A percentile compares a stretch with the other conserved stretches of the same genome.
phyloP scores from a whole-genome alignment of 2,888 invertebrate genomes.

The Megamerina dolium region DNA sequence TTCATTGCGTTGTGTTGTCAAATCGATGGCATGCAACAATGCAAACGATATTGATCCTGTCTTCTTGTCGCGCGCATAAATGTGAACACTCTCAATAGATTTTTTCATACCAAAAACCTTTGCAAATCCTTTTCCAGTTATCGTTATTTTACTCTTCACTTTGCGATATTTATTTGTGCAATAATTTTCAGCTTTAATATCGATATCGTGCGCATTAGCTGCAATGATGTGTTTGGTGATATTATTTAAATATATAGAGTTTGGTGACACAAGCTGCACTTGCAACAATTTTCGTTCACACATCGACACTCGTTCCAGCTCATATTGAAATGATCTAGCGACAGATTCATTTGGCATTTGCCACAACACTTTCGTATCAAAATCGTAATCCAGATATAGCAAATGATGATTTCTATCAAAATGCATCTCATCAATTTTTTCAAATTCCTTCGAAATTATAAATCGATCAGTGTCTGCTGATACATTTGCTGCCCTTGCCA shows the following conservation, averaged over 20 bases:
- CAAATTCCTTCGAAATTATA: neutral
- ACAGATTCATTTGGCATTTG: constrained; percentile 14
- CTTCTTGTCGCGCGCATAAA: constrained; percentile 11
- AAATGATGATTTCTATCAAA: constrained; percentile 17
- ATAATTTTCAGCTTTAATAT: constrained; percentile 32
- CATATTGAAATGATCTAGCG: constrained; percentile 19
- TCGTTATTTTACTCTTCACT: constrained; percentile 30
- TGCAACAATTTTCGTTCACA: constrained; percentile 27
- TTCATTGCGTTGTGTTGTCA: constrained; percentile 26
- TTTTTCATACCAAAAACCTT: constrained; percentile 33
- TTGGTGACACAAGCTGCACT: constrained; percentile 18
- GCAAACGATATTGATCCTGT: constrained; percentile 25
- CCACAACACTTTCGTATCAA: constrained; percentile 22
- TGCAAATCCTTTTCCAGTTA: constrained; percentile 24
- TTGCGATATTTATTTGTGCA: constrained; percentile 25
- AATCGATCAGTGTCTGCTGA: neutral
- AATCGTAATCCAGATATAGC: constrained; percentile 34
- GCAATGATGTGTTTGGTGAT: constrained; percentile 20
- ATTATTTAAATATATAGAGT: constrained; percentile 28
- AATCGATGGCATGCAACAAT: constrained; percentile 29
- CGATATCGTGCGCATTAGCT: constrained; percentile 13
- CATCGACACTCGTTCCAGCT: constrained; percentile 17
- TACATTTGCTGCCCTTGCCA: neutral
- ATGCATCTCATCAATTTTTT: neutral
- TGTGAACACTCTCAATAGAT: constrained; percentile 26